A percentile compares a stretch with the other conserved stretches of the same genome.
Evolutionary conservation across 2,113 vertebrate genomes (phyloP).

Genomic region (Odocoileus hemionus): DNA sequence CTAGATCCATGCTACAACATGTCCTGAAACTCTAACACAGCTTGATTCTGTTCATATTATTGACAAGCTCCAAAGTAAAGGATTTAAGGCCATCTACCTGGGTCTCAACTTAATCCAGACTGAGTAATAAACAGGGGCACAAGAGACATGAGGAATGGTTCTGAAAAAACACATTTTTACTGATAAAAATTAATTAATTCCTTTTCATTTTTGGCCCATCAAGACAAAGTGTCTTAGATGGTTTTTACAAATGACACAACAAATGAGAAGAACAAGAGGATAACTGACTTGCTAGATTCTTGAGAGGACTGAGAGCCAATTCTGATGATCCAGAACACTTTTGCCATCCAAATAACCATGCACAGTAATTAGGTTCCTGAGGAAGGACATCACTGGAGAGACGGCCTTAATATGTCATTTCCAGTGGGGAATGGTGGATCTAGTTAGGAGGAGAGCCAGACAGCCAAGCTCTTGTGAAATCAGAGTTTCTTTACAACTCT

Average conservation of each 20-base stretch:
- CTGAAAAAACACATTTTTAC: not conserved
- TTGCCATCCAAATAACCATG: not conserved
- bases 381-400: not conserved
- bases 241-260: not conserved
- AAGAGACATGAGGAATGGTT: not conserved
- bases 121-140: not conserved
- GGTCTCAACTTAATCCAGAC: not conserved
- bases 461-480: not conserved
- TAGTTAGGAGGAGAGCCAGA: not conserved
- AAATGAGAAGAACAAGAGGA: not conserved
- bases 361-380: not conserved
- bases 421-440: not conserved
- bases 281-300: not conserved
- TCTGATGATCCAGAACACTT: not conserved
- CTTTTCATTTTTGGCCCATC: not conserved
- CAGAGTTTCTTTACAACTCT: not conserved
- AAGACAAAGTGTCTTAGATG: not conserved
- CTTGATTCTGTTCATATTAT: not conserved
- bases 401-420: not conserved
- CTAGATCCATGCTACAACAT: not conserved
- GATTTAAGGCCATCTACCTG: not conserved
- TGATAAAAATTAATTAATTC: not conserved
- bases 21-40: not conserved
- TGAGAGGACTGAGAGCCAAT: not conserved
- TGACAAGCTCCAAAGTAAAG: not conserved